Evolutionary conservation across 2,888 invertebrate genomes (phyloP).

Genomic region (Flexamia atlantica): DNA sequence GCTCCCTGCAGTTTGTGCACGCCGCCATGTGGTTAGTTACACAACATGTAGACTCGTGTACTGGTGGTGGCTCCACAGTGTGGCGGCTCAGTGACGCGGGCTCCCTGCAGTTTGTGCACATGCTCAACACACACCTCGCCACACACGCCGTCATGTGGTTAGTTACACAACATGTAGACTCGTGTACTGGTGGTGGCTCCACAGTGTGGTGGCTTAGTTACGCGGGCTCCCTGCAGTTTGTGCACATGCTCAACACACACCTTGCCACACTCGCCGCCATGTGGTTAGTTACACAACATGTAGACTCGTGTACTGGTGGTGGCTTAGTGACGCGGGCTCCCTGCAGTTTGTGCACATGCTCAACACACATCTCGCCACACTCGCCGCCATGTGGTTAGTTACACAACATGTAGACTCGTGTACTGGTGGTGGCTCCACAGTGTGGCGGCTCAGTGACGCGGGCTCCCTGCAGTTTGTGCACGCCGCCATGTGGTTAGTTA

Average conservation of each 20-base stretch:
- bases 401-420: too few species aligned
- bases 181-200: too few species aligned
- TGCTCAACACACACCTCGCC: constrained; percentile 42
- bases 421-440: too few species aligned
- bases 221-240: constrained; percentile 15
- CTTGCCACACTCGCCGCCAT: constrained; percentile 47
- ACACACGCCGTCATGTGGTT: constrained; percentile 58
- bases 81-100: background rate
- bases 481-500: constrained; percentile 58
- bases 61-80: too few species aligned
- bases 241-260: constrained; percentile 48
- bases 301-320: too few species aligned
- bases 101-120: constrained; percentile 43
- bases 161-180: too few species aligned
- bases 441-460: background rate
- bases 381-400: constrained; percentile 59
- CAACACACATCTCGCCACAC: constrained; percentile 24
- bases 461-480: constrained; percentile 34
- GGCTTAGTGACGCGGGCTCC: background rate
- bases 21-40: constrained; percentile 59
- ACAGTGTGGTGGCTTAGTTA: too few species aligned
- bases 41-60: too few species aligned
- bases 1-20: constrained; percentile 32
- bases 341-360: constrained; percentile 54
- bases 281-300: constrained; percentile 61